Evolutionary conservation across 1,140 invertebrate species (phyloP).

Genomic region (Scaptomyza montana): DNA sequence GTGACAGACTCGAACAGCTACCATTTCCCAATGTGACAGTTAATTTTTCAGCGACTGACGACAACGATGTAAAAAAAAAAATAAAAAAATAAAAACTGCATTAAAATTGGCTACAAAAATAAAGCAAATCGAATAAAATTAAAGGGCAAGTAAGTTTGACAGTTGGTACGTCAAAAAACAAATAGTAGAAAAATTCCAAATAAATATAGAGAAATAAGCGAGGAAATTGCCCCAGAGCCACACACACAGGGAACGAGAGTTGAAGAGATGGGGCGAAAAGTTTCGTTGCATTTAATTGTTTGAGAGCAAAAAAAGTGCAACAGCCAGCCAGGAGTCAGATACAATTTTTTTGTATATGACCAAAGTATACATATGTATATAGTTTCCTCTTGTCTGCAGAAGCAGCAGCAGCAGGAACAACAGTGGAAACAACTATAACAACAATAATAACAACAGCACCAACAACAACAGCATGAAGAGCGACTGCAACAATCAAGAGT

Average conservation of each 20-base stretch:
- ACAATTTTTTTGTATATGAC: conserved; percentile 22
- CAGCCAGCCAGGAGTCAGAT: conserved; percentile 8
- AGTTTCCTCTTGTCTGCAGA: conserved; percentile 61
- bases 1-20: conserved; percentile 49
- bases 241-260: too few species aligned
- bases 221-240: neutral
- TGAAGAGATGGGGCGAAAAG: conserved; percentile 5
- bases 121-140: conserved; percentile 43
- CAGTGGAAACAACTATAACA: conserved; percentile 1
- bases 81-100: conserved; percentile 44
- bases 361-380: conserved; percentile 17
- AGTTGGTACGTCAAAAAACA: conserved; percentile 57
- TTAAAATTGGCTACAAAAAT: conserved; percentile 36
- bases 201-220: conserved; percentile 18
- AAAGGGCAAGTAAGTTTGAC: conserved; percentile 56
- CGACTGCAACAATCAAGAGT: conserved; percentile 71
- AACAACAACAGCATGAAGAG: conserved; percentile 31
- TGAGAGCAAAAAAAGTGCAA: conserved; percentile 52
- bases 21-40: conserved; percentile 60
- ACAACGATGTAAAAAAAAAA: conserved; percentile 35
- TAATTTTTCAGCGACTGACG: conserved; percentile 64
- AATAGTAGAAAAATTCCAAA: conserved; percentile 39
- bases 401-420: conserved; percentile 14
- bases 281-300: conserved; percentile 66
- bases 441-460: neutral